Base-by-base conservation (phyloP, 2,113 vertebrate genomes). In the Drymodes brunneopygia region DNA sequence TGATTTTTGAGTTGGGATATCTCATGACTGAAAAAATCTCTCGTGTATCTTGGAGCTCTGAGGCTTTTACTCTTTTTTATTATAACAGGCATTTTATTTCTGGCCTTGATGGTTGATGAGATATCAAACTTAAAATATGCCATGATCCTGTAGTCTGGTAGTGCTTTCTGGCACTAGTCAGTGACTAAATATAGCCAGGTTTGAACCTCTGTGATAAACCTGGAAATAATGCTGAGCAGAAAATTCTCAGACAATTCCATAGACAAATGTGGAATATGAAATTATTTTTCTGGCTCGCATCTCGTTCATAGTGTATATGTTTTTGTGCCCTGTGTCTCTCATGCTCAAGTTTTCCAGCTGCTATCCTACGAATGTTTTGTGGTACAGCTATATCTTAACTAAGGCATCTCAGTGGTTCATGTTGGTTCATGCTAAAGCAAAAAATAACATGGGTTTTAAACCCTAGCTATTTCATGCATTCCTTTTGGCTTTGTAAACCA, bases 211-310 rank as follows among this genome's bases (percentile, higher is more conserved):
- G 61, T 70, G 85, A 93, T 96, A 96, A 97, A 95, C 91, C 91
- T 96, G 91, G 94, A 96, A 96, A 54, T 96, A 95, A 92, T 82
- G 53, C 90, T 94, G 89, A 94, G 72, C 65, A 95, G 92, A 94
- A 94, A 92, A 93, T 94, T 95, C 95, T 94, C 94, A 96, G 91
- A 93, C 92, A 96, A 90, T 96, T 96, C 96, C 92, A 96, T 4
- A 91, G 94, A 94, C 89, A 90, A 95, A 94, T 86, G 84, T 44
- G 75, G 92, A 84, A 88, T 88, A 92, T 78, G 84, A 96, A 97
- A 86, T 90, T 0, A 90, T 84, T 88, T 88, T 88, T 51, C 83
- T 96, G 90, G 86, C 85, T 95, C 0, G 13, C 71, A 86, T 92
- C 67, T 93, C 8, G 6, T 90, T 87, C 3, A 3, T 86, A 27